A percentile compares a stretch with the other conserved stretches of the same genome.
These are phyloP conservation scores for Uropsilus gracilis DNA, from an alignment of 2,113 vertebrate species.

Conservation along the genomic window DNA sequence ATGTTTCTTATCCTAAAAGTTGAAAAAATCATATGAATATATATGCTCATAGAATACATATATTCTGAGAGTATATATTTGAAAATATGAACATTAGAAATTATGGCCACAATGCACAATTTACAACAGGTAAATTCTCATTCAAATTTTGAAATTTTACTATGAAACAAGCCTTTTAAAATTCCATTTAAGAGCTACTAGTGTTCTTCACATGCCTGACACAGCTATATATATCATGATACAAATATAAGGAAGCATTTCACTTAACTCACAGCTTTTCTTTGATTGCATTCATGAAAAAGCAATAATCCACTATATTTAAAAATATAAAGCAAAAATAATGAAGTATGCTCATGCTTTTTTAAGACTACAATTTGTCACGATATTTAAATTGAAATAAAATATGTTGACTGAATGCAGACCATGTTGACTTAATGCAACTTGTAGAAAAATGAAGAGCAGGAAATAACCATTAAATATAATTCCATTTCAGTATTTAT, in stretches of 20 bases:
- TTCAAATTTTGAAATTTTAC: not conserved
- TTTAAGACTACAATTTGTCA: not conserved
- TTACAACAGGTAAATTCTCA: constrained; percentile 6
- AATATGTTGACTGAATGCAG: not conserved
- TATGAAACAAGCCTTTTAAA: not conserved
- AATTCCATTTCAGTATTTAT: constrained; percentile 37
- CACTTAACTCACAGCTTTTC: not conserved
- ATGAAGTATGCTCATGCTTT: not conserved
- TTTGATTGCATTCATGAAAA: not conserved
- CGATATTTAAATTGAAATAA: constrained; percentile 63
- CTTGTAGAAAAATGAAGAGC: constrained; percentile 20
- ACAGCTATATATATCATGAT: not conserved
- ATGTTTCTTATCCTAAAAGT: not conserved
- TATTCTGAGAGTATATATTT: not conserved
- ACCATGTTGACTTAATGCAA: constrained; percentile 51
- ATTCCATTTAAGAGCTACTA: not conserved
- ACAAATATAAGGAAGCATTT: not conserved
- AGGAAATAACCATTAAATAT: constrained; percentile 52
- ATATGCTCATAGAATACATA: no score
- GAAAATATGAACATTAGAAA: not conserved
- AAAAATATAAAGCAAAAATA: not conserved
- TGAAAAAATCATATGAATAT: not conserved
- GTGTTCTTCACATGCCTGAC: not conserved
- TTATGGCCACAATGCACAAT: not conserved
- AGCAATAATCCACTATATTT: not conserved